These are phyloP conservation scores for Julus scanicus DNA, from an alignment of 2,888 invertebrate species.

Conservation along the genomic window DNA sequence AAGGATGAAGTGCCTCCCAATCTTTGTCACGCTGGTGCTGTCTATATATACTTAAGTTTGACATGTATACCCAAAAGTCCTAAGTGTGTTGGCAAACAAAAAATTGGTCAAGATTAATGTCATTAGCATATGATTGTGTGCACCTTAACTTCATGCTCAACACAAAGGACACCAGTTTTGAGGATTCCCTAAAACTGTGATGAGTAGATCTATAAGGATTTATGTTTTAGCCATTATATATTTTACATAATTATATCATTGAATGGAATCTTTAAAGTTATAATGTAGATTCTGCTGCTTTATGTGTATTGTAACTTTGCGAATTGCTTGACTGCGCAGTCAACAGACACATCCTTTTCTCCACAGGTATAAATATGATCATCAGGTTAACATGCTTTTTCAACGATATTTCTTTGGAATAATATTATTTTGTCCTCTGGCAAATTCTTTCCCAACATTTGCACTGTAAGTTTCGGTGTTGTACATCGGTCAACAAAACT, in stretches of 20 bases:
- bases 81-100: neutral
- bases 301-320: too few species aligned
- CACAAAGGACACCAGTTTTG: too few species aligned
- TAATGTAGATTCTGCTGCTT: too few species aligned
- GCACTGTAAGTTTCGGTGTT: neutral
- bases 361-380: neutral
- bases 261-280: too few species aligned
- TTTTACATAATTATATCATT: too few species aligned
- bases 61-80: neutral
- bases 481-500: neutral
- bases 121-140: too few species aligned
- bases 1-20: neutral
- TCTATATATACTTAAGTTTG: neutral
- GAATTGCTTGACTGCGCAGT: too few species aligned
- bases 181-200: too few species aligned
- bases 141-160: too few species aligned
- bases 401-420: neutral
- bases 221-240: too few species aligned
- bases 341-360: neutral
- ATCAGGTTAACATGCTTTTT: slow-evolving; percentile 15
- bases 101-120: neutral
- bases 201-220: too few species aligned
- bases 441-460: slow-evolving; percentile 13
- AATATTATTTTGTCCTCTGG: slow-evolving; percentile 37
- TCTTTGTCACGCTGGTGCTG: slow-evolving; percentile 5